Evolutionary conservation across 1,140 invertebrate species (phyloP), one percentile per base, ranked within the genome.

Genomic region (Rhopalosiphum padi): DNA sequence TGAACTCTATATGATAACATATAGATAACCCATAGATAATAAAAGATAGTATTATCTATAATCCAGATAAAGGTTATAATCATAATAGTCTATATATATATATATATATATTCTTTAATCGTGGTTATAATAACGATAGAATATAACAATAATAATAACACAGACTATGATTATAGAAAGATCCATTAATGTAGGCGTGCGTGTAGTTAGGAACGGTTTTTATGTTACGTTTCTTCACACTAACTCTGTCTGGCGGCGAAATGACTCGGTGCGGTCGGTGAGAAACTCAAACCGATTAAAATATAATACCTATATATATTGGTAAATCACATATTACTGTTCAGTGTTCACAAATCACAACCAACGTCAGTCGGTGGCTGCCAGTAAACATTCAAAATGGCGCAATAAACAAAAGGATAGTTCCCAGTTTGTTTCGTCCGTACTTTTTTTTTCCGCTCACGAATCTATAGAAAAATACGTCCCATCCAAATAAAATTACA

Each of bases 301-400:
- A 21, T 21, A 77, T 77, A 18, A 77, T 18, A 41, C 41, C 41
- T 41, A 77, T 77, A 77, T 68, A 68, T 77, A 77, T 77, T 77
- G 60, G n/a, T 77, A 77, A 77, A 77, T 77, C 60, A 77, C 60
- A n/a, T 18, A 18, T 6, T 6, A 60, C 55, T 3, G 18, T 77
- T n/a, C n/a, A 77, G 60, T 77, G 60, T 77, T 77, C 60, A 9
- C 60, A 85, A 93, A 93, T 93, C 91, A 55, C 82, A n/a, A n/a
- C 91, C 25, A 86, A 93, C 91, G 82, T 86, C 91, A 93, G 48
- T 85, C 48, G 25, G 46, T 93, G 35, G 30, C 1, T 25, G 77
- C 77, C 46, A 85, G 51, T 93, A 93, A 93, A 86, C 91, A 86
- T 86, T 93, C 91, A 93, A 93, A 93, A 93, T 93, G 91, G 91